Evolutionary conservation across 1,140 invertebrate species (phyloP).

Genomic region (Leptinotarsa defecta): DNA sequence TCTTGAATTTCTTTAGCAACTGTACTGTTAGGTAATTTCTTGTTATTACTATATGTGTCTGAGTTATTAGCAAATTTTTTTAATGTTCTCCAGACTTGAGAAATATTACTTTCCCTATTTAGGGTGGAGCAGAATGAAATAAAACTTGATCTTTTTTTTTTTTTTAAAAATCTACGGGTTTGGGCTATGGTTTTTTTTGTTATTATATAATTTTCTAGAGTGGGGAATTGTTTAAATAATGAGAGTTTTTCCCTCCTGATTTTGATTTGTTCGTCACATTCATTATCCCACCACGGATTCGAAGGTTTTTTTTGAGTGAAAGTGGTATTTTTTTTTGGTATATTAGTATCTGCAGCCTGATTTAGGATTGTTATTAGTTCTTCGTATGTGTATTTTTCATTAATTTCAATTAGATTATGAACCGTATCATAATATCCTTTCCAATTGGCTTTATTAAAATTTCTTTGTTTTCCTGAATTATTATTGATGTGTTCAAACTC

Average conservation of each 20-base stretch:
- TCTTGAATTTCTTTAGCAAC: background rate
- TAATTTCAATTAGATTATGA: background rate
- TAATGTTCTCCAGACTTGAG: background rate
- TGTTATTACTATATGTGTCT: background rate
- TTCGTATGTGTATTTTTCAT: background rate
- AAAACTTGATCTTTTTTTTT: background rate
- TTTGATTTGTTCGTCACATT: background rate
- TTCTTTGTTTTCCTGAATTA: background rate
- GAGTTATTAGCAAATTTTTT: conserved; percentile 2
- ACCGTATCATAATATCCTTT: background rate
- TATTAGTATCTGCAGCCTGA: background rate
- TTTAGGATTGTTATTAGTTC: background rate
- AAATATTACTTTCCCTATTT: background rate
- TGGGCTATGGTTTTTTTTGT: background rate
- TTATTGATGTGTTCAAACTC: background rate
- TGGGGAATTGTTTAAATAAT: background rate
- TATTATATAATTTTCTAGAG: conserved; percentile 7
- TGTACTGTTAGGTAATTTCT: background rate
- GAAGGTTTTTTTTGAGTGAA: background rate
- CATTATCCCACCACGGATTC: conserved; percentile 3
- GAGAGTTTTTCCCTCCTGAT: background rate
- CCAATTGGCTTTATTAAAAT: background rate
- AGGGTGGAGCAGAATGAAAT: background rate
- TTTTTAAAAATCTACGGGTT: background rate
- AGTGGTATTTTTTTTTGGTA: background rate